These are phyloP conservation scores for Tenrec ecaudatus DNA, from an alignment of 2,113 vertebrate genomes.

Conservation along the genomic window DNA sequence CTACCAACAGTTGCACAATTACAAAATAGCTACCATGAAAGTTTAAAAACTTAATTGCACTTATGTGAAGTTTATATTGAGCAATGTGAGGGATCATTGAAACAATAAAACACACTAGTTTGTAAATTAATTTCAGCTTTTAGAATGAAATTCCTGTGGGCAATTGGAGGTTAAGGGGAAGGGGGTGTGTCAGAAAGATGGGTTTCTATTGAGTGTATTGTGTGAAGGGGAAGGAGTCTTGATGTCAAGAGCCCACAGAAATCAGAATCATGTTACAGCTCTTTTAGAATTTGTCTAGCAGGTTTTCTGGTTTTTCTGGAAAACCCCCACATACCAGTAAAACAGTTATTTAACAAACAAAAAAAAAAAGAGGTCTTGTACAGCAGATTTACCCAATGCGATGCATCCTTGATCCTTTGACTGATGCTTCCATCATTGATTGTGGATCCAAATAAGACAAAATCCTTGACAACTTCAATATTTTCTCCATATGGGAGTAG, in stretches of 20 bases:
- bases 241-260: neutral
- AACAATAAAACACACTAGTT: slow-evolving; percentile 22
- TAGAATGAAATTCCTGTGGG: neutral
- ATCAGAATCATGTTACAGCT: too few relatives aligned
- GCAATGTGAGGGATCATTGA: neutral
- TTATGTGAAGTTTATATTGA: slow-evolving; percentile 2
- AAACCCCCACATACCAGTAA: too few relatives aligned
- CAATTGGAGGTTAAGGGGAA: neutral
- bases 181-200: neutral
- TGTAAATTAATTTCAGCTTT: slow-evolving; percentile 6
- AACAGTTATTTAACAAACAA: too few relatives aligned
- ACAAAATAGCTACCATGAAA: slow-evolving; percentile 22
- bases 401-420: too few relatives aligned
- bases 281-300: too few relatives aligned
- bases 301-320: too few relatives aligned
- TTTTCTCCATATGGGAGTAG: too few relatives aligned
- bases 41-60: neutral
- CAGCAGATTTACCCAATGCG: too few relatives aligned
- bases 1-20: neutral
- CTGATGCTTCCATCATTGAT: too few relatives aligned
- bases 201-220: slow-evolving; percentile 9
- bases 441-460: too few relatives aligned
- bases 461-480: too few relatives aligned
- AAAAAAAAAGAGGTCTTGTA: too few relatives aligned
- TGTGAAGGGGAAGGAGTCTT: slow-evolving; percentile 1